phyloP scores from a whole-genome alignment of 2,113 vertebrate species.

The Tichodroma muraria region DNA sequence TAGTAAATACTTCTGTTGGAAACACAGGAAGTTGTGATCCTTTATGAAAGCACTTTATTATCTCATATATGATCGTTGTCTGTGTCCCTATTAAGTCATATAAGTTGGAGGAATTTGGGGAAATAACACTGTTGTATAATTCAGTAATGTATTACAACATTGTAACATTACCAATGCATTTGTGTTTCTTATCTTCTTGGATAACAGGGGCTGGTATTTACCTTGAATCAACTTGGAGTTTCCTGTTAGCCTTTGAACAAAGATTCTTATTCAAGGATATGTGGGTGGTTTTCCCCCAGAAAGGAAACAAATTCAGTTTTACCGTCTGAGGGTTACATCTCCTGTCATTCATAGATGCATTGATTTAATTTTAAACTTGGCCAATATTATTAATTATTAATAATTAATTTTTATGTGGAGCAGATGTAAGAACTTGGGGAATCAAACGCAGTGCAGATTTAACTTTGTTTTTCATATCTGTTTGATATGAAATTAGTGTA shows the following conservation, averaged over 20 bases:
- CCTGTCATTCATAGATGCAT: background rate
- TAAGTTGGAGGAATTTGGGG: background rate
- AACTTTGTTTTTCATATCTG: background rate
- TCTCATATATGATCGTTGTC: background rate
- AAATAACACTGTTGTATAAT: background rate
- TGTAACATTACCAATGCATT: background rate
- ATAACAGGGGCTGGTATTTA: background rate
- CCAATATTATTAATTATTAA: background rate
- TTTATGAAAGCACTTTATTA: slow-evolving; percentile 34
- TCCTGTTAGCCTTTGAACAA: background rate
- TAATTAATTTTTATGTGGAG: background rate
- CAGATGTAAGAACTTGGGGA: background rate
- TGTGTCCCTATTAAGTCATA: background rate
- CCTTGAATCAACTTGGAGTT: background rate
- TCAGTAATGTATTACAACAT: background rate
- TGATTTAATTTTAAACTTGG: background rate
- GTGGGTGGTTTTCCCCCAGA: background rate
- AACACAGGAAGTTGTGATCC: background rate
- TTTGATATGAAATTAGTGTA: background rate
- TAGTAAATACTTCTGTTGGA: background rate
- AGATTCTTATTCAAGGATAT: background rate
- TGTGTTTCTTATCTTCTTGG: background rate
- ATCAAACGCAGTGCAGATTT: background rate
- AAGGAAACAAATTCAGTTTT: background rate
- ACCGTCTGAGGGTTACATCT: background rate